These are phyloP conservation scores for Mohoua ochrocephala DNA, from an alignment of 2,113 vertebrate species.

Conservation along the genomic window DNA sequence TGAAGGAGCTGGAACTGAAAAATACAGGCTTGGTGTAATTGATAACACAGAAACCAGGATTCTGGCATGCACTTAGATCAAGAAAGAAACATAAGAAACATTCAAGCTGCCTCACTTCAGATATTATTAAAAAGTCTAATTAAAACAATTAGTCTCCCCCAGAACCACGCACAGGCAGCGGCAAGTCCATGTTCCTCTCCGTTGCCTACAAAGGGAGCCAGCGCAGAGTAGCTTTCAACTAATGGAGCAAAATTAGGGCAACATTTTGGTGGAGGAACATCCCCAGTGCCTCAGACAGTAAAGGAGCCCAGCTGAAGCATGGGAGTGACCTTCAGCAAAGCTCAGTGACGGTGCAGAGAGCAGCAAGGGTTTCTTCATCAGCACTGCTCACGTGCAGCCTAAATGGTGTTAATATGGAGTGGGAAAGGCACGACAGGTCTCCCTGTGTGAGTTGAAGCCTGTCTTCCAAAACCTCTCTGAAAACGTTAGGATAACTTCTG, in stretches of 20 bases:
- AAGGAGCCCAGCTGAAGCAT: neutral
- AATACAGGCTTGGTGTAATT: neutral
- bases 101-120: neutral
- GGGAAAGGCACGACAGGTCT: neutral
- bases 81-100: neutral
- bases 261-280: neutral
- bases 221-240: neutral
- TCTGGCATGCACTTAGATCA: neutral
- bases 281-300: neutral
- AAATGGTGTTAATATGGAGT: neutral
- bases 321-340: neutral
- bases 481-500: neutral
- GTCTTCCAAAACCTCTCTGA: neutral
- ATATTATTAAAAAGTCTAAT: slow-evolving; percentile 2
- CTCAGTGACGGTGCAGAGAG: neutral
- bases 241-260: neutral
- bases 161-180: neutral
- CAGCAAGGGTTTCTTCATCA: neutral
- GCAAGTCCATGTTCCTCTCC: neutral
- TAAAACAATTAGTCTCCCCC: slow-evolving; percentile 11
- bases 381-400: neutral
- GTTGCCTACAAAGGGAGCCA: neutral
- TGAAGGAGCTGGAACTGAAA: neutral
- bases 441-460: neutral
- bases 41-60: neutral